phyloP scores from a whole-genome alignment of 2,888 invertebrate genomes.

The Stratiomys singularior region DNA sequence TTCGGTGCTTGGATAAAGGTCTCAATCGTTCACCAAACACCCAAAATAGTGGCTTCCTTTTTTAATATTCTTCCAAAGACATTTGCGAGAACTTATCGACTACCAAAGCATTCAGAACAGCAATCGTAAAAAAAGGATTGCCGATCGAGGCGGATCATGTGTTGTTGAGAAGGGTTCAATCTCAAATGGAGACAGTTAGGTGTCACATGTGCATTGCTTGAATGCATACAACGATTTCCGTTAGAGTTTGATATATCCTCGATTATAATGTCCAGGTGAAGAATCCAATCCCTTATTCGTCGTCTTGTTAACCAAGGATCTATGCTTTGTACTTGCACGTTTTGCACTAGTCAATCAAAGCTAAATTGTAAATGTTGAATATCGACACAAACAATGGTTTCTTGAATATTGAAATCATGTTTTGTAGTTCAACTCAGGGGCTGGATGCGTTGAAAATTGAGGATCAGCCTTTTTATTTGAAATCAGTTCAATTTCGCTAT shows the following conservation, averaged over 20 bases:
- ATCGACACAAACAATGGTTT: no score
- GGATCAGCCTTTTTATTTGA: no score
- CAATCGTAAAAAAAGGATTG: not conserved
- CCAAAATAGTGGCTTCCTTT: not conserved
- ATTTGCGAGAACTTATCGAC: not conserved
- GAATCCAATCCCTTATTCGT: constrained; percentile 1
- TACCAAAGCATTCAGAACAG: not conserved
- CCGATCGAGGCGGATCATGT: not conserved
- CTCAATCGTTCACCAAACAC: not conserved
- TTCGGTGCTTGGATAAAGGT: not conserved
- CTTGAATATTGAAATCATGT: no score
- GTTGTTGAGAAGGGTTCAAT: not conserved
- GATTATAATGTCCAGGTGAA: not conserved
- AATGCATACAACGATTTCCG: not conserved
- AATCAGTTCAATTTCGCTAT: no score
- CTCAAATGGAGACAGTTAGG: not conserved
- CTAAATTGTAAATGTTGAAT: no score
- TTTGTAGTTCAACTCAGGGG: no score
- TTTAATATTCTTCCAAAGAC: not conserved
- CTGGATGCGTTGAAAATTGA: no score
- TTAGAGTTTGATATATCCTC: not conserved
- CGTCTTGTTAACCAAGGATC: no score
- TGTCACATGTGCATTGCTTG: not conserved
- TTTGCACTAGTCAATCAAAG: no score
- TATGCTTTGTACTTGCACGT: no score